These are phyloP conservation scores for Cervus canadensis DNA, from an alignment of 2,113 vertebrate species.

Conservation along the genomic window DNA sequence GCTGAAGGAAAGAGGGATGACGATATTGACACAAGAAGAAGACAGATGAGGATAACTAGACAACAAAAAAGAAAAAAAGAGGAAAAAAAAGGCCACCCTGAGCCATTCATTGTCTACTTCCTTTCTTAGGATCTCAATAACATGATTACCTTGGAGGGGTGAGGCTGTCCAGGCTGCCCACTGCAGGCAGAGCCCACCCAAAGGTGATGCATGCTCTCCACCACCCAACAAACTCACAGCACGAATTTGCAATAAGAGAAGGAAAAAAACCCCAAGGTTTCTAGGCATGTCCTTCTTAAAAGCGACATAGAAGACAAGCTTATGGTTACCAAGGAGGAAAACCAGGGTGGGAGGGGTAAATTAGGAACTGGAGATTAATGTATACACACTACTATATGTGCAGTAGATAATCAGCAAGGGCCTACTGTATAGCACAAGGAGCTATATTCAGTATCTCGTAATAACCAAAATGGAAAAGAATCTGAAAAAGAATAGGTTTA, in stretches of 20 bases:
- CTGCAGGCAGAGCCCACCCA: constrained; percentile 8
- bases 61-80: not conserved
- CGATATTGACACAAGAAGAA: not conserved
- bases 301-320: constrained; percentile 45
- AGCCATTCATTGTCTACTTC: not conserved
- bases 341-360: not conserved
- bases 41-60: not conserved
- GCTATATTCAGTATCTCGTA: not conserved
- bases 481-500: not conserved
- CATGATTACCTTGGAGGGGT: constrained; percentile 82
- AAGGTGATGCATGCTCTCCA: not conserved
- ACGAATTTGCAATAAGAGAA: not conserved
- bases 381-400: not conserved
- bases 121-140: constrained; percentile 58
- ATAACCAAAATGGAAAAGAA: not conserved
- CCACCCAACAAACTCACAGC: constrained; percentile 49
- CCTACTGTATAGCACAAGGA: not conserved
- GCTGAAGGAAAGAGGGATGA: not conserved
- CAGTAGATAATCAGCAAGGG: not conserved
- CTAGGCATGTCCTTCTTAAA: constrained; percentile 82
- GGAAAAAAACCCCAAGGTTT: constrained; percentile 65
- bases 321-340: not conserved
- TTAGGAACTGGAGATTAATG: not conserved
- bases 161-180: not conserved
- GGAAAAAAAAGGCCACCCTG: not conserved